Conservation (phyloP, 1,140 invertebrate species). For the Anastatus disparis region DNA sequence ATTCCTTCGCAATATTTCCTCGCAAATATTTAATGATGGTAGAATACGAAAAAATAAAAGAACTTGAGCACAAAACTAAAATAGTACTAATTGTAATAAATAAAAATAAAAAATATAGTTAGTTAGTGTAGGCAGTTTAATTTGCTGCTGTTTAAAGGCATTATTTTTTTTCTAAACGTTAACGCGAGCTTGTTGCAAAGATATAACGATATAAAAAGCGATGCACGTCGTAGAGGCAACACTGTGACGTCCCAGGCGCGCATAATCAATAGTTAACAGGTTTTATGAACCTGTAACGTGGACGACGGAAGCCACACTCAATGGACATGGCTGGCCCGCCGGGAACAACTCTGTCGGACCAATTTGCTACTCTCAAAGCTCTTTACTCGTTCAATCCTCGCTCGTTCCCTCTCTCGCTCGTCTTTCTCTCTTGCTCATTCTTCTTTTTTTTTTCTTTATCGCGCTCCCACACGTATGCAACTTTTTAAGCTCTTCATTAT, state of each 20-base stretch:
- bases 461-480: background rate
- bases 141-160: constrained; percentile 32
- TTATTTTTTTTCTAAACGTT: background rate
- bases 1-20: background rate
- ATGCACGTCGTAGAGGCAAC: constrained; percentile 35
- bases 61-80: too few relatives aligned
- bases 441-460: constrained; percentile 5
- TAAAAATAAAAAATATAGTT: too few relatives aligned
- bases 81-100: too few relatives aligned
- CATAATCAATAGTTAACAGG: constrained; percentile 62
- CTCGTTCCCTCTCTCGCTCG: constrained; percentile 20
- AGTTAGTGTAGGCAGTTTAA: background rate
- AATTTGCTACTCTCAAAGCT: constrained; percentile 54
- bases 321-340: constrained; percentile 49
- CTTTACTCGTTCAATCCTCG: constrained; percentile 21
- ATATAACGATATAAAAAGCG: constrained; percentile 30
- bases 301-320: constrained; percentile 63
- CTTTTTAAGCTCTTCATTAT: constrained; percentile 10
- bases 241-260: constrained; percentile 46
- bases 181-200: background rate
- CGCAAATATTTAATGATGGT: background rate
- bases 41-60: background rate
- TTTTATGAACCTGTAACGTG: constrained; percentile 65
- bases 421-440: background rate
- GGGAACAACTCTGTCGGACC: constrained; percentile 49